Base-by-base conservation (phyloP, 2,113 vertebrate genomes). In the Desmodus rotundus region DNA sequence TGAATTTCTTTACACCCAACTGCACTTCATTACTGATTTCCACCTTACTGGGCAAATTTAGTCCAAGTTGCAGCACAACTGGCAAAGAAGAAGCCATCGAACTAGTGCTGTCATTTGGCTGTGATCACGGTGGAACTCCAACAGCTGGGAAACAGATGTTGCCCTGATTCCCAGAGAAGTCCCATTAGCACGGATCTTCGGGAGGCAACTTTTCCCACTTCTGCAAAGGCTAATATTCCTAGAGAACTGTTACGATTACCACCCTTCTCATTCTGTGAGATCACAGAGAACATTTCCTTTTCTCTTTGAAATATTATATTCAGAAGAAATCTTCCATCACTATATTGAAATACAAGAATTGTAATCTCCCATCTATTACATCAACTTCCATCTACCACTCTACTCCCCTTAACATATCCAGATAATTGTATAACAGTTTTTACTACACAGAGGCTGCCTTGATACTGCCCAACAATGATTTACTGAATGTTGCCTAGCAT, bases 131-230 rank as follows among this genome's bases (percentile, higher is more conserved):
- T 68, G 81, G 56, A 94, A 86, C 90, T 93, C 28, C 67, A 95
- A 93, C 96, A 98, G 93, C 96, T 97, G 96, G 96, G 94, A 95
- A 97, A 89, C 97, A 97, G 96, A 93, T 96, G 91, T 87, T 88
- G 41, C 28, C 82, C 82, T 95, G 88, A 96, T 97, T 97, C 77
- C 93, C 95, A 98, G 96, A 90, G 94, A 97, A 82, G 56, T 24
- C 26, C 1, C 63, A 56, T 43, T 76, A 83, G 8, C 94, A 54
- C 38, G 77, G 90, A 93, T 52, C 65, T 96, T 77, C 74, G 93
- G 45, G 19, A 95, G 93, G 68, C 56, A 89, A 63, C n/a, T 97
- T 15, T 41, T 96, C 83, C 47, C 76, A 93, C 14, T 88, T 95
- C 67, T 82, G 11, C 54, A 88, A 97, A 97, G 26, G 74, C 22